Conservation (phyloP, 2,797 vertebrate species). For the Rhinogobio ventralis region DNA sequence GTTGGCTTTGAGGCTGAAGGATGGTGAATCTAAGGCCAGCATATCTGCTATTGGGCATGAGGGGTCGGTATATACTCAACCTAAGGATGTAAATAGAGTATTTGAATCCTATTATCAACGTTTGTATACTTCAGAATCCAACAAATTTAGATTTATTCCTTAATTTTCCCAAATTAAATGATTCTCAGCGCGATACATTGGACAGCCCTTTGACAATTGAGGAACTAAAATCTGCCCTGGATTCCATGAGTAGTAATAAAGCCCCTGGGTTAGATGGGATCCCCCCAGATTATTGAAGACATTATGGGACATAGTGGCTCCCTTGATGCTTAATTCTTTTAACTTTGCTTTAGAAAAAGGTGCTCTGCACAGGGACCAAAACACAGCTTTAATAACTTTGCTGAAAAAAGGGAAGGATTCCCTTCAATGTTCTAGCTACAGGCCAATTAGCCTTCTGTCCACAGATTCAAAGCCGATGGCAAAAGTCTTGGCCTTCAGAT, state of each 20-base stretch:
- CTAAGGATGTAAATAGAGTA: neutral
- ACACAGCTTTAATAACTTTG: too few species aligned
- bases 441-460: too few species aligned
- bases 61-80: neutral
- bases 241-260: neutral
- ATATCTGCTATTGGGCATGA: neutral
- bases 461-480: too few species aligned
- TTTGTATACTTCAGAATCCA: too few species aligned
- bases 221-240: neutral
- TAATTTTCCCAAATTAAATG: neutral
- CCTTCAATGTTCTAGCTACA: too few species aligned
- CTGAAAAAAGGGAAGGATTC: too few species aligned
- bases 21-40: neutral
- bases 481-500: too few species aligned
- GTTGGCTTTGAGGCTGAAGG: neutral
- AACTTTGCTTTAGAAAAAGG: too few species aligned
- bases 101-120: neutral
- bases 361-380: too few species aligned
- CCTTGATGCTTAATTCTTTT: neutral
- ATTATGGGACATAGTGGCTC: neutral
- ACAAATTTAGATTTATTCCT: too few species aligned
- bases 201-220: neutral
- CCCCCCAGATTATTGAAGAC: neutral
- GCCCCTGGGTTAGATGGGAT: conserved; percentile 1
- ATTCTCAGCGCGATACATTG: neutral